Evolutionary conservation across 2,797 vertebrate genomes (phyloP).

Genomic region (Poeciliopsis turneri): DNA sequence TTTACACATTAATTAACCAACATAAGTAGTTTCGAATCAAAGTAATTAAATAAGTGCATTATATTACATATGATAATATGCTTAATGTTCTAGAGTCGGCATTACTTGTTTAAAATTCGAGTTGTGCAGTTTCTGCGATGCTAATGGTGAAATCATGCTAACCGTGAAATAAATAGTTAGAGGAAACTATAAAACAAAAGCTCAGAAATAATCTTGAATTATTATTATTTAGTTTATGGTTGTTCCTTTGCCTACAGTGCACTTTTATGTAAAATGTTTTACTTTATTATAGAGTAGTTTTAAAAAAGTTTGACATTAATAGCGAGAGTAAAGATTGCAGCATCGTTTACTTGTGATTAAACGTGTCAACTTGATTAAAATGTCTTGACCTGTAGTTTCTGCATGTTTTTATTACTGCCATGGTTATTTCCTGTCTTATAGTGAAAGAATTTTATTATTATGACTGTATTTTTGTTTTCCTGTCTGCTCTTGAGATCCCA

Average conservation of each 20-base stretch:
- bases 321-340: neutral
- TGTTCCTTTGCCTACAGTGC: neutral
- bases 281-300: neutral
- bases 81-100: neutral
- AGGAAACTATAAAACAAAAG: neutral
- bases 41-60: neutral
- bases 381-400: neutral
- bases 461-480: neutral
- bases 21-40: slow-evolving; percentile 5
- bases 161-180: neutral
- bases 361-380: neutral
- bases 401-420: neutral
- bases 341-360: neutral
- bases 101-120: slow-evolving; percentile 8
- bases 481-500: neutral
- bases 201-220: neutral
- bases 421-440: neutral
- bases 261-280: neutral
- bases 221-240: neutral
- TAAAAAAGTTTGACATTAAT: neutral
- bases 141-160: neutral
- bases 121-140: neutral
- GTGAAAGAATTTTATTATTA: neutral
- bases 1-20: neutral
- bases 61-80: neutral